Evolutionary conservation across 2,113 vertebrate genomes (phyloP).

Genomic region (Cyanoderma ruficeps): DNA sequence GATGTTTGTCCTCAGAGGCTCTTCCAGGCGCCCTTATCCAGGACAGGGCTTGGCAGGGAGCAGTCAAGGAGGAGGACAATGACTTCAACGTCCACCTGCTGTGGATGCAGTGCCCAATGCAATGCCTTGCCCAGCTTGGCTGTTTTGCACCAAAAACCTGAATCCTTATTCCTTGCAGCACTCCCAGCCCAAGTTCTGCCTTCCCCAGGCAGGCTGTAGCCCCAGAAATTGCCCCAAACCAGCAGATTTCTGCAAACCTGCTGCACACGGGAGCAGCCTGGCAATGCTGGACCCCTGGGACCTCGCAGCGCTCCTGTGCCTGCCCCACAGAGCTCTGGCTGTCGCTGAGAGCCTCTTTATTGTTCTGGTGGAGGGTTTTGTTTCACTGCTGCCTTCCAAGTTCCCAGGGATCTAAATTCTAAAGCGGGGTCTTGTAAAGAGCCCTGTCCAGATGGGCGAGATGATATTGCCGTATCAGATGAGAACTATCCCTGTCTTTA

Average conservation of each 20-base stretch:
- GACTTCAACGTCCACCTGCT: background rate
- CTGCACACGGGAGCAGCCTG: background rate
- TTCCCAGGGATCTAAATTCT: slow-evolving; percentile 68
- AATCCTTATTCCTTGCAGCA: background rate
- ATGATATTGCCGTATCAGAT: slow-evolving; percentile 40
- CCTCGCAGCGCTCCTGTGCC: background rate
- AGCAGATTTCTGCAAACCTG: background rate
- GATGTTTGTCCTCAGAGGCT: slow-evolving; percentile 40
- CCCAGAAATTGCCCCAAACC: background rate
- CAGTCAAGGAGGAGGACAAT: background rate
- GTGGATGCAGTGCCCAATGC: accelerated
- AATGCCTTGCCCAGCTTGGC: background rate
- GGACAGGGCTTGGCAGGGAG: background rate
- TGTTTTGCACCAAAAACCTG: background rate
- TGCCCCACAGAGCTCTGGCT: background rate
- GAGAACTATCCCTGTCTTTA: slow-evolving; percentile 52
- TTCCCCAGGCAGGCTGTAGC: background rate
- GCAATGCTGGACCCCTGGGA: background rate
- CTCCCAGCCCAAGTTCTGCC: background rate
- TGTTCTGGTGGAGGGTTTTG: slow-evolving; percentile 24
- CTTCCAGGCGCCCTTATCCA: background rate
- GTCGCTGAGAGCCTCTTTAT: background rate
- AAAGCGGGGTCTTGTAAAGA: slow-evolving; percentile 49
- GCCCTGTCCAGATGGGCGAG: slow-evolving; percentile 51
- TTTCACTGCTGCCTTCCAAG: slow-evolving; percentile 63